Percentiles rank a stretch among this genome's conserved stretches.
These are phyloP conservation scores for Percopsis transmontana DNA, from an alignment of 2,113 vertebrate species.

Conservation along the genomic window DNA sequence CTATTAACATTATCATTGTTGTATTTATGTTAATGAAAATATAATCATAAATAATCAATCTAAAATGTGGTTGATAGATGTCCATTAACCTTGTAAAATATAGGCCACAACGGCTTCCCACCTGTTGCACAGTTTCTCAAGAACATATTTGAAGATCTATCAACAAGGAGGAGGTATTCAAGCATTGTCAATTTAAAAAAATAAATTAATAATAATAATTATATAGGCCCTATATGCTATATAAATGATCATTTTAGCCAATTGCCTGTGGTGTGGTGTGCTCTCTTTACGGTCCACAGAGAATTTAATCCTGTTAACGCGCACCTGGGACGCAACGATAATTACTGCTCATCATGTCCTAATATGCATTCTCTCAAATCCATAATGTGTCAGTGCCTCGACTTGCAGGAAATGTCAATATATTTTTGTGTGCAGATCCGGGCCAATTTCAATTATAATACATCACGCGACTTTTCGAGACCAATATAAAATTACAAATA, in stretches of 20 bases:
- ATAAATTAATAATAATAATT: background rate
- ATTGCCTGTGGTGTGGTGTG: constrained; percentile 17
- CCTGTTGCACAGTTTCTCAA: background rate
- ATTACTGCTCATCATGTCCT: constrained; percentile 61
- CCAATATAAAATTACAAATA: no score
- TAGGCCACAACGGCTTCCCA: background rate
- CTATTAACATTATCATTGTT: background rate
- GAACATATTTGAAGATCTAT: background rate
- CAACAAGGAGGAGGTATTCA: background rate
- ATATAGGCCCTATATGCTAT: background rate
- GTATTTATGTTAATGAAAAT: background rate
- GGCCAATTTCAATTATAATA: no score
- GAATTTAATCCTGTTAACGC: constrained; percentile 67
- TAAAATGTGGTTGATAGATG: no score
- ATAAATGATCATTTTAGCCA: background rate
- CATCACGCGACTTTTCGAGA: no score
- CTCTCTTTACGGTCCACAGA: constrained; percentile 15
- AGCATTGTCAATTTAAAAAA: constrained; percentile 30
- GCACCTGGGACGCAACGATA: constrained; percentile 69
- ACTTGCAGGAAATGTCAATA: background rate
- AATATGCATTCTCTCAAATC: background rate
- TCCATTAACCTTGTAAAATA: no score
- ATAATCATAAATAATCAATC: no score
- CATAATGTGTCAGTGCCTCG: background rate
- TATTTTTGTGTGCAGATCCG: no score